Base-by-base conservation (phyloP, 2,797 vertebrate genomes). In the Coregonus suidteri region DNA sequence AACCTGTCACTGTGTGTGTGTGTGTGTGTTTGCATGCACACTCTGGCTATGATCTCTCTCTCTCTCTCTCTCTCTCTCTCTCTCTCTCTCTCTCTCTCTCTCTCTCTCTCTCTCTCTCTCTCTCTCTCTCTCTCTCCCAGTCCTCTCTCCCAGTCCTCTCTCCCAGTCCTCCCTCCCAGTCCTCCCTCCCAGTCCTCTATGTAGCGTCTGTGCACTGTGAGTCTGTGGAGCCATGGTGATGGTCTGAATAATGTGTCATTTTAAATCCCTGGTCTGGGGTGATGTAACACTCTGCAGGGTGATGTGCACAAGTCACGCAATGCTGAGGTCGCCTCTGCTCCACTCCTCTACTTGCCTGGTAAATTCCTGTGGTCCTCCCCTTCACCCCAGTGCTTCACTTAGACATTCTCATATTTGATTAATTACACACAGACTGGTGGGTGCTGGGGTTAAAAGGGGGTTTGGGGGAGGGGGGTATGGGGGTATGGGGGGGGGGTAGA, bases 241-340 rank as follows among this genome's bases (percentile, higher is more conserved):
- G 65, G 25, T n/a, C 52, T 71, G 35, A 76, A 65, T 65, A 65
- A 76, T 76, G 67, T 76, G 75, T 41, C 65, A 71, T 76, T 76
- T 71, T 34, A 18, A 16, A 30, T 13, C 31, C 3, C 9, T 73
- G 52, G 4, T 56, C 14, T 54, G 71, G 20, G 31, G 52, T 56
- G 51, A 73, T 73, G 64, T 20, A 75, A 66, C 62, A 9, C 20
- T 67, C 47, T 9, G 4, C 25, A 64, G 30, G 15, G 51, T 25
- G 71, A 53, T 53, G 71, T 54, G 51, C 34, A 52, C 35, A 41
- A 66, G 64, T 75, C 74, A 67, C 62, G 25, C 35, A 52, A 76
- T 35, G 30, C 31, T 54, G 64, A n/a, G 75, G 66, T 35, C 30
- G 51, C 30, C 18, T 54, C 13, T 68, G 25, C 25, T 25, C 25